A percentile compares a stretch with the other conserved stretches of the same genome.
phyloP scores from a whole-genome alignment of 1,140 invertebrate genomes.

The Thaumatotibia leucotreta region DNA sequence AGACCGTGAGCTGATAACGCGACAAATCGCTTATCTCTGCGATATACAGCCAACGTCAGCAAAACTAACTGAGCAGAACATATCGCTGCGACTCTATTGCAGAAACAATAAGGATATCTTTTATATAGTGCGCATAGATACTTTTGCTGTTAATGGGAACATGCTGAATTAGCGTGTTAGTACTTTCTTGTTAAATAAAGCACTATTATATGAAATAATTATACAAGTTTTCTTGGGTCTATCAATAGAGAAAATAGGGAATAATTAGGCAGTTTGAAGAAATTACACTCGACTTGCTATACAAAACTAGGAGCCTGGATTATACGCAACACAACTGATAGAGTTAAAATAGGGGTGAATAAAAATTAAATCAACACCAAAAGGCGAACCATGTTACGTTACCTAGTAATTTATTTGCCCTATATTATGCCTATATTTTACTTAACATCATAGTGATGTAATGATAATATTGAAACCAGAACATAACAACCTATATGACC shows the following conservation, averaged over 20 bases:
- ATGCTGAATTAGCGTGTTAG: not conserved
- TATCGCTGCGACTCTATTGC: not conserved
- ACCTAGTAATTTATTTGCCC: no score
- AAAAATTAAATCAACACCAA: no score
- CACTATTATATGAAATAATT: no score
- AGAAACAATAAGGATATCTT: not conserved
- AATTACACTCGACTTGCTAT: no score
- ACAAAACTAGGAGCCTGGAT: no score
- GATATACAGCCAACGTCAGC: not conserved
- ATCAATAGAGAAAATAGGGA: no score
- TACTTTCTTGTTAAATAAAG: not conserved
- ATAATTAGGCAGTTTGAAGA: no score
- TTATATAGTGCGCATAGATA: not conserved
- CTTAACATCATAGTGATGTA: not conserved
- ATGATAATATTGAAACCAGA: not conserved
- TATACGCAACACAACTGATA: no score
- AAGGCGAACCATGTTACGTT: no score
- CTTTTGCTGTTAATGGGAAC: not conserved
- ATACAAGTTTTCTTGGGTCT: no score
- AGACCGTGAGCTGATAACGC: constrained; percentile 12
- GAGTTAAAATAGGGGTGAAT: no score
- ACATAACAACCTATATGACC: not conserved
- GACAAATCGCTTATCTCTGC: not conserved
- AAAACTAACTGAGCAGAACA: not conserved
- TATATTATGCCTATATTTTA: not conserved